phyloP scores from a whole-genome alignment of 2,888 invertebrate genomes.

The Stenolophus ochropezus region DNA sequence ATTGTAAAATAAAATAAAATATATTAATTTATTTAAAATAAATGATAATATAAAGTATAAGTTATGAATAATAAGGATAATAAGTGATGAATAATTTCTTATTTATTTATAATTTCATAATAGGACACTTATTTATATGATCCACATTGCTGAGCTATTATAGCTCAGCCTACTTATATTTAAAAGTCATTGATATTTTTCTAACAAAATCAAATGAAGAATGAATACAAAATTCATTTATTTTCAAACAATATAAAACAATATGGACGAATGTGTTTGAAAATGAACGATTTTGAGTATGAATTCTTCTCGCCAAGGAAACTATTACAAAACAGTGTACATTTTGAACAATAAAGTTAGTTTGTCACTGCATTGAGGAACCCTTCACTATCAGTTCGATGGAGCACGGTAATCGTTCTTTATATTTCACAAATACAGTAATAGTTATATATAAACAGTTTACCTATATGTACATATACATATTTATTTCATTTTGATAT shows the following conservation, averaged over 20 bases:
- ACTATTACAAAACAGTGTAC: conserved; percentile 30
- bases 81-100: conserved; percentile 24
- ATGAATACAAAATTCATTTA: conserved; percentile 12
- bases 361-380: not conserved
- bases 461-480: conserved; percentile 3
- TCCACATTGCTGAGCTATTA: conserved; percentile 46
- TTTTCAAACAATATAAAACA: conserved; percentile 14
- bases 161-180: conserved; percentile 48
- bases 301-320: not conserved
- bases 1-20: too few relatives aligned
- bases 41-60: not conserved
- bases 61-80: not conserved
- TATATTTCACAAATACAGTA: too few relatives aligned
- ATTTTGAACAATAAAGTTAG: conserved; percentile 20
- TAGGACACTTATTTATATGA: conserved; percentile 56
- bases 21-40: too few relatives aligned
- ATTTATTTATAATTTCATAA: conserved; percentile 56
- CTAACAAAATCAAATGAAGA: conserved; percentile 12
- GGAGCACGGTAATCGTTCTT: not conserved
- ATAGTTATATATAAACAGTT: conserved; percentile 22
- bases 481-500: too few relatives aligned
- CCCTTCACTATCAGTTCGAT: not conserved
- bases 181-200: conserved; percentile 47
- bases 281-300: not conserved
- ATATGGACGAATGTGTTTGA: not conserved